phyloP scores from a whole-genome alignment of 37 sponge, comb jelly and placozoan genomes.

The Ianthella basta region DNA sequence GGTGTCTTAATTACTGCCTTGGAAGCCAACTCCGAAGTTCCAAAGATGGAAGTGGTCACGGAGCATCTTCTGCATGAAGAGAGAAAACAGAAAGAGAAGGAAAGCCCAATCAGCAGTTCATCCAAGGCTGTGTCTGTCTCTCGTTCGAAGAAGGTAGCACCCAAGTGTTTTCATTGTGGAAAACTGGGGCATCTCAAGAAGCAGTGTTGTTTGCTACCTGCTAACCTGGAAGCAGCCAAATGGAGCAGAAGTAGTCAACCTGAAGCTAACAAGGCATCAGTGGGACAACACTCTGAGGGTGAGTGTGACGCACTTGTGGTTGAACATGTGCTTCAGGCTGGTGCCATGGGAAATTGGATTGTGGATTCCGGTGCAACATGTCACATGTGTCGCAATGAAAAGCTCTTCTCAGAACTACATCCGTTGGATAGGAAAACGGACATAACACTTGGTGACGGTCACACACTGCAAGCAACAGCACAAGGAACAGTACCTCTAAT shows the following conservation, averaged over 20 bases:
- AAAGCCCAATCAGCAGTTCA: background rate
- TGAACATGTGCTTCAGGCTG: background rate
- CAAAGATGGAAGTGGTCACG: too few relatives aligned
- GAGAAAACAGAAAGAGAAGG: constrained; percentile 24
- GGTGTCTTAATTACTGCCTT: too few relatives aligned
- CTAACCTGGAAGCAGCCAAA: background rate
- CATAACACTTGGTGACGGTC: constrained; percentile 57
- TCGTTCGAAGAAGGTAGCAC: background rate
- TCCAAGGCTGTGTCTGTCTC: constrained; percentile 4
- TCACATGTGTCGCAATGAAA: background rate
- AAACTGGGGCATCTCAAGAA: background rate
- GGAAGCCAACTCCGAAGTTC: too few relatives aligned
- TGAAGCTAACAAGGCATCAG: background rate
- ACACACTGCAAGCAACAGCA: constrained; percentile 21
- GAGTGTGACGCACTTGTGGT: background rate
- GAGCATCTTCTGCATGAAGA: too few relatives aligned
- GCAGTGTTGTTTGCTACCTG: background rate
- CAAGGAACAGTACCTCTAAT: constrained; percentile 23
- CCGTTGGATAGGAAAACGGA: too few relatives aligned
- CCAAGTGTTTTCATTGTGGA: too few relatives aligned
- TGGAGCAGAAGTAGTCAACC: background rate
- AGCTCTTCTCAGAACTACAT: too few relatives aligned
- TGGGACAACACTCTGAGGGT: background rate
- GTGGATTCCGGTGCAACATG: too few relatives aligned
- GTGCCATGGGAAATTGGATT: background rate